Base-by-base conservation (phyloP, 2,113 vertebrate species). In the Hippocampus guttulatus region DNA sequence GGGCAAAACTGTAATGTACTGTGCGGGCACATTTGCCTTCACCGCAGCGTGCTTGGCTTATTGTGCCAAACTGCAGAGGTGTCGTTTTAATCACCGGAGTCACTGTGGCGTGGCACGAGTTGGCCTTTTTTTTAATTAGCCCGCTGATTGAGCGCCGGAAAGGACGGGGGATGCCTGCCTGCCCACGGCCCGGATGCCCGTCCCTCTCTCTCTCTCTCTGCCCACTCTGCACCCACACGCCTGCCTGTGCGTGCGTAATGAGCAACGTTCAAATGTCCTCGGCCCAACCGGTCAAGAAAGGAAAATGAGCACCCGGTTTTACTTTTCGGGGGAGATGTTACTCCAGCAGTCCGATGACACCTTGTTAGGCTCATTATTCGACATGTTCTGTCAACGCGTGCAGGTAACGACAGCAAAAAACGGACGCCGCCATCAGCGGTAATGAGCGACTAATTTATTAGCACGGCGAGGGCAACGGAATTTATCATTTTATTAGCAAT, bases 401-500 rank as follows among this genome's bases (percentile, higher is more conserved):
- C 63, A 47, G 21, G n/a, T 65, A 25, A 47, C 16, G 43, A 15
- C n/a, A 23, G 64, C 41, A 45, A 15, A 65, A 64, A 61, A 61
- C 18, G 58, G 27, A 14, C 58, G 15, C 67, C 71, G 14, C 72
- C 75, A 65, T 76, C 69, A 72, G 62, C 71, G 43, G 76, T 81
- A 75, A 82, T 57, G 15, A 82, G 67, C 75, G 62, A 60, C 77
- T 89, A 89, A 91, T 91, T 87, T 87, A 91, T 92, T 92, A 91
- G 81, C 75, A 78, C 66, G 81, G 77, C 79, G 80, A 85, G 81
- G 85, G 85, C 72, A 81, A 83, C 7, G 84, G 67, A 91, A 92
- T 91, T 81, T 86, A 92, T 92, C 69, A 85, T 90, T 89, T 88
- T 87, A 91, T 92, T 91, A 90, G 78, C 70, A 74, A 74, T 72